Evolutionary conservation across 2,113 vertebrate species (phyloP), one percentile per base, ranked within the genome.

Genomic region (Pungitius pungitius): DNA sequence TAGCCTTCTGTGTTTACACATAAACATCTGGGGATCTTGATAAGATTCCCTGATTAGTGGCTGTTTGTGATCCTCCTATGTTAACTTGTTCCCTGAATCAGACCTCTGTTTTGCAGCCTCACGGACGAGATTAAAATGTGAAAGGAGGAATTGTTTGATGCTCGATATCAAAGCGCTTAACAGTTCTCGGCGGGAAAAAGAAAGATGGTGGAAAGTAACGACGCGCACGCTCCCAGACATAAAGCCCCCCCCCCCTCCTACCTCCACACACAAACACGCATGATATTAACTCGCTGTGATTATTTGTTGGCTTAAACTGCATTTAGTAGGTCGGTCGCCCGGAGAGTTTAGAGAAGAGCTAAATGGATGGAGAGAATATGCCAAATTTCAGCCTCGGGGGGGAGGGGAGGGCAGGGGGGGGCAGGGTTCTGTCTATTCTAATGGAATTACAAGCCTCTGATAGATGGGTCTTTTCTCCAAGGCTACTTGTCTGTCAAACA

Each of bases 401-500:
- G 20, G 47, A 10, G 49, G 22, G 2, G 8, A 20, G 47, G 20
- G 15, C 2, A 3, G 51, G 14, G 24, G 80, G 87, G 82, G 72
- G 59, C 33, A 35, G 18, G 77, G 77, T 77, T 83, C 88, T 89
- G 83, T 88, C 91, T 79, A 81, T 89, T 89, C 89, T 92, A 92
- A 93, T 93, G 87, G 90, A 90, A 92, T 93, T 90, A 92, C 89
- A 88, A 90, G 86, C 89, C 73, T 87, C 87, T 90, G 91, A 91
- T 89, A 92, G 91, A 85, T 86, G 86, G 88, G 86, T 75, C 86
- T 58, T 91, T 92, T 92, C 91, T 92, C 86, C 61, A 39, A 72
- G 87, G 89, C 89, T 88, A 90, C 89, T 93, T 92, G 92, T 93
- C 91, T 92, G 92, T 93, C 92, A 93, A 93, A 92, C 91, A 92